Evolutionary conservation across 2,888 invertebrate species (phyloP).

Genomic region (Macaria liturata): DNA sequence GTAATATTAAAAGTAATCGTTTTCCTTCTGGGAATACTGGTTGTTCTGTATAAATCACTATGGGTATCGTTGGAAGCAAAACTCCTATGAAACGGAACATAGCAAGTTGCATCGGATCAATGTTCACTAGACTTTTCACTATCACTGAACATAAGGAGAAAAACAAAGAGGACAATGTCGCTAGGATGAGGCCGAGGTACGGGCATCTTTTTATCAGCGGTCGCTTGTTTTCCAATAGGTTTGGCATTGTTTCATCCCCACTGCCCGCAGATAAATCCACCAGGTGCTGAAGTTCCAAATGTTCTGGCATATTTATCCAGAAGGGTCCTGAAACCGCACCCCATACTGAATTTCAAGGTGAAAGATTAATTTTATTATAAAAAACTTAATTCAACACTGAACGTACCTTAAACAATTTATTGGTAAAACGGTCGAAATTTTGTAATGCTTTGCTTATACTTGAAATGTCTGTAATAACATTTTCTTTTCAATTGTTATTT

Average conservation of each 20-base stretch:
- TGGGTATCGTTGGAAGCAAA: conserved; percentile 92
- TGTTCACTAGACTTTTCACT: conserved; percentile 93
- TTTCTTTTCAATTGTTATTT: too few species aligned
- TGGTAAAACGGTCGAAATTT: too few species aligned
- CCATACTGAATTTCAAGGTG: conserved; percentile 7
- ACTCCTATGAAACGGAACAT: conserved; percentile 95
- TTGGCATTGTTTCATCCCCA: conserved; percentile 72
- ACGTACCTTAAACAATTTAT: conserved; percentile 16
- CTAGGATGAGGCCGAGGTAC: conserved; percentile 91
- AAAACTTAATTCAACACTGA: conserved; percentile 1
- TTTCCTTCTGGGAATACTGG: conserved; percentile 91
- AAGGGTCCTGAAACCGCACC: conserved; percentile 45
- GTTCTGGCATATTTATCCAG: conserved; percentile 85
- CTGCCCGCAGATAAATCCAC: conserved; percentile 85
- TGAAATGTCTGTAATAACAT: too few species aligned
- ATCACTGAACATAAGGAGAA: conserved; percentile 96
- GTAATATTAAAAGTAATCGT: conserved; percentile 88
- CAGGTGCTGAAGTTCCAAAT: conserved; percentile 91
- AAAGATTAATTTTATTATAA: conserved; percentile 4
- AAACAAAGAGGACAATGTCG: conserved; percentile 93
- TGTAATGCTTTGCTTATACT: too few species aligned
- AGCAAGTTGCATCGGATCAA: conserved; percentile 94
- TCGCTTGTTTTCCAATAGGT: conserved; percentile 72
- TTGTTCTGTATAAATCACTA: conserved; percentile 91
- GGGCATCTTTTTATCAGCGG: conserved; percentile 85